Percentiles rank a stretch among this genome's conserved stretches.
Conservation (phyloP, 2,888 invertebrate species). For the Drosophila subquinaria region DNA sequence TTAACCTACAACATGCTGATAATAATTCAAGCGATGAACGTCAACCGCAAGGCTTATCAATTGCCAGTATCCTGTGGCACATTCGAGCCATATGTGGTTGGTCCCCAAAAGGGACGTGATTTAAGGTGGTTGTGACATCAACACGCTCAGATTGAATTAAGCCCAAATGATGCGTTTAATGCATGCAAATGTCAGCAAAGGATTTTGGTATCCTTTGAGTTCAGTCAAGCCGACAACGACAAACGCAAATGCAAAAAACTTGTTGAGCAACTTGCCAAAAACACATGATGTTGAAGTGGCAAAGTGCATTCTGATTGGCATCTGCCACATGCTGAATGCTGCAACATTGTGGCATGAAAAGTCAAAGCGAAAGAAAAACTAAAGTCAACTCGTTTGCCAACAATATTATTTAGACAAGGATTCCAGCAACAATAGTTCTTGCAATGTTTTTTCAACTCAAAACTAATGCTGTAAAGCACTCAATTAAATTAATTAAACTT, state of each 20-base stretch:
- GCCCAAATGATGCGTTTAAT: slow-evolving; percentile 76
- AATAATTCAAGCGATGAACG: slow-evolving; percentile 73
- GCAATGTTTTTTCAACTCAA: background rate
- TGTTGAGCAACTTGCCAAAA: slow-evolving; percentile 57
- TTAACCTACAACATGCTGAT: slow-evolving; percentile 72
- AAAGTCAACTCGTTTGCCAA: background rate
- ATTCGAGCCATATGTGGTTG: slow-evolving; percentile 28
- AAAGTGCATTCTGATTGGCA: slow-evolving; percentile 48
- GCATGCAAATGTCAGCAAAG: slow-evolving; percentile 28
- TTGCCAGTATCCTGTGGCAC: slow-evolving; percentile 31
- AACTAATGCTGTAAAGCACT: background rate
- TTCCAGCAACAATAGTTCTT: background rate
- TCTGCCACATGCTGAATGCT: slow-evolving; percentile 12
- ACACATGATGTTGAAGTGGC: slow-evolving; percentile 27
- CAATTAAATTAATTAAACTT: background rate
- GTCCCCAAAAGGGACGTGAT: slow-evolving; percentile 19
- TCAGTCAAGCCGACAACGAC: slow-evolving; percentile 13
- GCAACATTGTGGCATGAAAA: slow-evolving; percentile 13
- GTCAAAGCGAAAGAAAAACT: background rate
- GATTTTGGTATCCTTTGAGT: slow-evolving; percentile 3
- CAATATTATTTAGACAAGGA: background rate
- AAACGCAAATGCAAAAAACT: slow-evolving; percentile 66
- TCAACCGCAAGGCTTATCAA: slow-evolving; percentile 54
- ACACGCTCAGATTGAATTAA: slow-evolving; percentile 56
- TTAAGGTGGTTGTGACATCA: slow-evolving; percentile 12